Conservation (phyloP, 35 echinoderm and acorn worm genomes). For the Hemicentrotus pulcherrimus region DNA sequence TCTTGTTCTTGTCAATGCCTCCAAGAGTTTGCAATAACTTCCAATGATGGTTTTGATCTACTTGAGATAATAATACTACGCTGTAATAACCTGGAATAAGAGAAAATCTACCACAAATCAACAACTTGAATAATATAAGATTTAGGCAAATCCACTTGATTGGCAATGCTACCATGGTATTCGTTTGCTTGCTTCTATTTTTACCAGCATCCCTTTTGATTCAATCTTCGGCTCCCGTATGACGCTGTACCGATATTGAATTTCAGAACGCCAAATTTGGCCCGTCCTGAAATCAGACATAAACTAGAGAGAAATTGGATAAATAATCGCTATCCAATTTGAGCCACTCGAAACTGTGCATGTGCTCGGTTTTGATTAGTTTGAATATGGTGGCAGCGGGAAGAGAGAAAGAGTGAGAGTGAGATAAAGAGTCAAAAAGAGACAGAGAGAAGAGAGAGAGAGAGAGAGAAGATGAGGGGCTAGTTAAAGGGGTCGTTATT, state of each 20-base stretch:
- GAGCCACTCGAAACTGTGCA: not conserved
- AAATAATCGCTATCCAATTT: constrained; percentile 5
- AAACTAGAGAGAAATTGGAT: not conserved
- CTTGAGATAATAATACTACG: not conserved
- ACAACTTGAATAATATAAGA: not conserved
- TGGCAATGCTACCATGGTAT: not conserved
- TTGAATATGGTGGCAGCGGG: not conserved
- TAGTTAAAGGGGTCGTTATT: too few species aligned
- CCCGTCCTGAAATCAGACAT: not conserved
- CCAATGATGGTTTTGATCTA: not conserved
- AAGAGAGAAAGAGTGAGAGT: not conserved
- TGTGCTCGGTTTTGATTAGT: not conserved
- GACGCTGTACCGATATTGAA: not conserved
- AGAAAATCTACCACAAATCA: not conserved
- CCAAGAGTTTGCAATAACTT: not conserved
- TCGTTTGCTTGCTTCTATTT: not conserved
- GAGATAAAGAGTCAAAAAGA: not conserved
- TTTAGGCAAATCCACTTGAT: not conserved
- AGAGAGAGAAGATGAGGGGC: too few species aligned
- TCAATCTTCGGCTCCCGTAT: not conserved
- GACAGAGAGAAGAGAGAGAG: not conserved
- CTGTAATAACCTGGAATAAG: not conserved
- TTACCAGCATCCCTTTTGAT: not conserved
- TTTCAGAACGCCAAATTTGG: not conserved
- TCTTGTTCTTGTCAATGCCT: too few species aligned